These are phyloP conservation scores for Cynopterus brachyotis DNA, from an alignment of 2,113 vertebrate genomes.

Conservation along the genomic window DNA sequence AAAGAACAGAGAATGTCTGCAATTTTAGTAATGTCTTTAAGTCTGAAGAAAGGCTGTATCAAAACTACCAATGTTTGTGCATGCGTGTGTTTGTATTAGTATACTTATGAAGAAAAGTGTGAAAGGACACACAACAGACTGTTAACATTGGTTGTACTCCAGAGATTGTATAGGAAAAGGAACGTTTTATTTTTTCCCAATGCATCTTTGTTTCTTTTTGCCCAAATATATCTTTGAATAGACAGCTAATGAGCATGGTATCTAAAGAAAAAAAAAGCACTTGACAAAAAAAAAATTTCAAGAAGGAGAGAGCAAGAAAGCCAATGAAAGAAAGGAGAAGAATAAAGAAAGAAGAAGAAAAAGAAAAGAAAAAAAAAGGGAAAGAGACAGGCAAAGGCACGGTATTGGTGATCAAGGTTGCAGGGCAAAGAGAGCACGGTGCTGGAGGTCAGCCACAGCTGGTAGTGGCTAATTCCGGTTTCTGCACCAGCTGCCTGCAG, in stretches of 20 bases:
- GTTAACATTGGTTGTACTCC: background rate
- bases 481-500: background rate
- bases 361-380: background rate
- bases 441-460: background rate
- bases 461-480: background rate
- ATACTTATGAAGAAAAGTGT: background rate
- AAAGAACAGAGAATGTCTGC: background rate
- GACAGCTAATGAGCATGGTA: background rate
- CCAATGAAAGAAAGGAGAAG: background rate
- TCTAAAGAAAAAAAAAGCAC: background rate
- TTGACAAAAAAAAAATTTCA: background rate
- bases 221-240: background rate
- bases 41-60: background rate
- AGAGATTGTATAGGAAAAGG: background rate
- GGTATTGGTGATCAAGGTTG: background rate
- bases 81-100: background rate
- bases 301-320: background rate
- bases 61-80: background rate
- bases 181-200: background rate
- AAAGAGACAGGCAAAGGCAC: rapidly evolving
- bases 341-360: too few relatives aligned
- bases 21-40: background rate
- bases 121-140: background rate
- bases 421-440: rapidly evolving
- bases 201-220: background rate